Evolutionary conservation across 37 sponge, comb jelly and placozoan genomes (phyloP).

Genomic region (Trichoplax adhaerens): DNA sequence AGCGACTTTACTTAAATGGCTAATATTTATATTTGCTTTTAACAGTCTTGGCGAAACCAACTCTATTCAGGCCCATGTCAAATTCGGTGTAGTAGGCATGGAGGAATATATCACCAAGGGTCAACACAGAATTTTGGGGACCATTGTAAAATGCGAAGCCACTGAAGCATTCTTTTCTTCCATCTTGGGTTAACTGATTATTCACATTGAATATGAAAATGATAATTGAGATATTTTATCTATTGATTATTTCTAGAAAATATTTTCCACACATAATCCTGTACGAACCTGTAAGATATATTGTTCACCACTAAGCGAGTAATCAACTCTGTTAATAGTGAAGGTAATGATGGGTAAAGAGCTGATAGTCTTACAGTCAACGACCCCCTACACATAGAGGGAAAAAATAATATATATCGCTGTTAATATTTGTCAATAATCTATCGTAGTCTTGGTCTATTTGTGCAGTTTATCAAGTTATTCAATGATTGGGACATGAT

Average conservation of each 20-base stretch:
- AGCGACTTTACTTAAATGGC: too few relatives aligned
- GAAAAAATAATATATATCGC: too few relatives aligned
- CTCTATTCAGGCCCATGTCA: conserved; percentile 56
- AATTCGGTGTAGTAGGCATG: conserved; percentile 74
- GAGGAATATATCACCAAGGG: conserved; percentile 91
- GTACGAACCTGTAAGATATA: conserved; percentile 43
- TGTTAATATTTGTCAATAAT: too few relatives aligned
- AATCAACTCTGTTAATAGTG: conserved; percentile 23
- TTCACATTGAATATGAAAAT: too few relatives aligned
- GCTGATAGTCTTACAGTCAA: conserved; percentile 35
- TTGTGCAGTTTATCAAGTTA: too few relatives aligned
- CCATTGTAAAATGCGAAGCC: conserved; percentile 39
- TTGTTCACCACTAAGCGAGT: conserved; percentile 28
- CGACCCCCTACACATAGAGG: not conserved
- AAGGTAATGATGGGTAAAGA: conserved; percentile 51
- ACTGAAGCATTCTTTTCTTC: conserved; percentile 47
- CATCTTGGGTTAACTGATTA: conserved; percentile 18
- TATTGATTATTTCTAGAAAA: too few relatives aligned
- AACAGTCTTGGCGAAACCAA: conserved; percentile 46
- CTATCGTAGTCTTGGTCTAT: too few relatives aligned
- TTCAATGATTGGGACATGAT: too few relatives aligned
- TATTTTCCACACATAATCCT: too few relatives aligned
- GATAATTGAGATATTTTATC: too few relatives aligned
- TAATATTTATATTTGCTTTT: too few relatives aligned
- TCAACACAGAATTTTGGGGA: conserved; percentile 42